Evolutionary conservation across 2,797 vertebrate species (phyloP).

Genomic region (Lutjanus argentimaculatus): DNA sequence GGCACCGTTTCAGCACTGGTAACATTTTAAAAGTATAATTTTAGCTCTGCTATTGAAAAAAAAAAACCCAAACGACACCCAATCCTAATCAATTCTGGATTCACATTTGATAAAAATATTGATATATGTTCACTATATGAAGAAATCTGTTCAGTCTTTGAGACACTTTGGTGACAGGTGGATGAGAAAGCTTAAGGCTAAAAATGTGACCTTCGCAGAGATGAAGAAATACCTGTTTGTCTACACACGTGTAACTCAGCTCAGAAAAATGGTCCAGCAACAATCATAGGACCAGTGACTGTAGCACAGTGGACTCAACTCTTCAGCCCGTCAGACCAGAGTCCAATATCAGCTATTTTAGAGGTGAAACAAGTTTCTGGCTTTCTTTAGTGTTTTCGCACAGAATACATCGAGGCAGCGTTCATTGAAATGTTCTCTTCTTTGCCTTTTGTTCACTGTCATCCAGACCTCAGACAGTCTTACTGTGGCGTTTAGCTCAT

Average conservation of each 20-base stretch:
- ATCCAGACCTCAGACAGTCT: slow-evolving; percentile 29
- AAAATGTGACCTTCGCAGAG: too few species aligned
- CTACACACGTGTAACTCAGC: neutral
- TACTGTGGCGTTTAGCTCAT: slow-evolving; percentile 30
- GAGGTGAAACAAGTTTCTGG: neutral
- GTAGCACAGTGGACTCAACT: neutral
- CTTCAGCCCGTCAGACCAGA: neutral
- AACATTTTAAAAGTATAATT: too few species aligned
- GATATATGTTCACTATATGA: too few species aligned
- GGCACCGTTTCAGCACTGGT: too few species aligned
- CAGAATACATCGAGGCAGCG: neutral
- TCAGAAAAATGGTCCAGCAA: neutral
- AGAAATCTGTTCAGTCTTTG: too few species aligned
- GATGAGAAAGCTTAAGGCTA: too few species aligned
- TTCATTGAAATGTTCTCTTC: neutral
- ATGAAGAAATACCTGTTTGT: neutral
- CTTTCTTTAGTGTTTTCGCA: neutral
- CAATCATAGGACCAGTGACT: neutral
- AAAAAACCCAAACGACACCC: too few species aligned
- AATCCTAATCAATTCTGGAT: too few species aligned
- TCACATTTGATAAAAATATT: too few species aligned
- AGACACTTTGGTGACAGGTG: too few species aligned
- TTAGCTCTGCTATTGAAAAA: too few species aligned
- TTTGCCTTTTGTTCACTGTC: slow-evolving; percentile 25
- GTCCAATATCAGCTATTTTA: neutral